Evolutionary conservation across 2,888 invertebrate species (phyloP), one percentile per base, ranked within the genome.

Genomic region (Andrena marginata): DNA sequence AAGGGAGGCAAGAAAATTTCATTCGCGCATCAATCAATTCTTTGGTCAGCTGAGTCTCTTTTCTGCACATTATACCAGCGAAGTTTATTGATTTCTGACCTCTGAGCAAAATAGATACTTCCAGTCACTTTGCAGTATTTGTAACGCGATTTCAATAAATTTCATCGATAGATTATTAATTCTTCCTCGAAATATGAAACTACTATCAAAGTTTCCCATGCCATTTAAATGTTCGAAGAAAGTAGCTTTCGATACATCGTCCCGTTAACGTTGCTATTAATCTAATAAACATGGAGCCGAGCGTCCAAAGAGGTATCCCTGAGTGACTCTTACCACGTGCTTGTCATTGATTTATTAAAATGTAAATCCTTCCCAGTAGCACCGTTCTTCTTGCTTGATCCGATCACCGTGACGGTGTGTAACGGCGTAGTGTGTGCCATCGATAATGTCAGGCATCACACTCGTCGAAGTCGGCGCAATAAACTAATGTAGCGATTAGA

Each of bases 391-490:
- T 20, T 42, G 59, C 89, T 87, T 84, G 82, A 86, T 90, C 89
- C 88, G 84, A 81, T 74, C 78, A 90, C 87, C 92, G 88, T 92
- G 89, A 91, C 91, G 90, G 75, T 65, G 23, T 23, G 82, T 89
- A 92, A 92, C 92, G 91, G 91, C 90, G 89, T 87, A 77, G 60
- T 90, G 89, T 86, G 89, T 90, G 83, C 74, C 79, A 77, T 83
- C 73, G 76, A 87, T 81, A 79, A 67, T 56, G 51, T 73, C 26
- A 49, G 31, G 59, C 59, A 59, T 23, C 42, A 16, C 8, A 59
- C 23, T 42, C 48, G 31, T 42, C 23, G 16, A 68, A 59, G 8
- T 51, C 13, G 20, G 29, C 26, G 26, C 6, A 26, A 13, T 60
- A n/a, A 8, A 59, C n/a, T 16, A 13, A 29, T 31, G 10, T 31